Evolutionary conservation across 2,113 vertebrate species (phyloP).

Genomic region (Columba livia): DNA sequence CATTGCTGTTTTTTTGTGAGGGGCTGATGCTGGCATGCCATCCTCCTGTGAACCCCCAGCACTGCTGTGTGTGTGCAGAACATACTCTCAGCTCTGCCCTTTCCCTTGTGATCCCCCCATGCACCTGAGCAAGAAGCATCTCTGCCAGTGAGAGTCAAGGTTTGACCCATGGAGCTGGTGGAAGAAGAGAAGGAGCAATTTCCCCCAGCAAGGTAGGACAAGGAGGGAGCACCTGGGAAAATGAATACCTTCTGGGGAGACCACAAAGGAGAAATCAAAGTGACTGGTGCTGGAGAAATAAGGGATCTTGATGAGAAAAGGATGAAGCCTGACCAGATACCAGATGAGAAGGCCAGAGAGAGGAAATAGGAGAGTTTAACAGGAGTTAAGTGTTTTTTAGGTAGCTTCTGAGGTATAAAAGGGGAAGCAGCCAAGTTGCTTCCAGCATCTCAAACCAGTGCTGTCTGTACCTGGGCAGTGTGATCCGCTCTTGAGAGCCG

Average conservation of each 20-base stretch:
- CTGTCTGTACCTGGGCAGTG: not conserved
- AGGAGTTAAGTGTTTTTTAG: not conserved
- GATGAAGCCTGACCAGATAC: not conserved
- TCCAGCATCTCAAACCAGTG: not conserved
- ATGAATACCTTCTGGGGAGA: not conserved
- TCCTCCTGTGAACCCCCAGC: not conserved
- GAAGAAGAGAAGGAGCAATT: not conserved
- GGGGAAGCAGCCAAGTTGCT: not conserved
- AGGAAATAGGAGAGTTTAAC: not conserved
- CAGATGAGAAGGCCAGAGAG: not conserved
- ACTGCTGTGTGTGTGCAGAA: fast-evolving
- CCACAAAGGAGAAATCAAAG: not conserved
- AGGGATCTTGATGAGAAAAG: not conserved
- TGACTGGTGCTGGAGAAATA: not conserved
- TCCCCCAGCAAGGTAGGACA: not conserved
- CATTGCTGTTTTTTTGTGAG: fast-evolving
- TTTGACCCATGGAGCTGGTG: not conserved
- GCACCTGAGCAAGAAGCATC: not conserved
- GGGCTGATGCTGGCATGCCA: not conserved
- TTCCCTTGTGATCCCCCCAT: not conserved
- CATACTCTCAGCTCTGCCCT: not conserved
- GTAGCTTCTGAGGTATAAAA: not conserved
- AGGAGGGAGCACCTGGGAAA: not conserved
- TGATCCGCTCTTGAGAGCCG: not conserved
- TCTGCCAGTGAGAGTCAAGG: not conserved